Base-by-base conservation (phyloP, 2,888 invertebrate genomes). In the Boloria selene region DNA sequence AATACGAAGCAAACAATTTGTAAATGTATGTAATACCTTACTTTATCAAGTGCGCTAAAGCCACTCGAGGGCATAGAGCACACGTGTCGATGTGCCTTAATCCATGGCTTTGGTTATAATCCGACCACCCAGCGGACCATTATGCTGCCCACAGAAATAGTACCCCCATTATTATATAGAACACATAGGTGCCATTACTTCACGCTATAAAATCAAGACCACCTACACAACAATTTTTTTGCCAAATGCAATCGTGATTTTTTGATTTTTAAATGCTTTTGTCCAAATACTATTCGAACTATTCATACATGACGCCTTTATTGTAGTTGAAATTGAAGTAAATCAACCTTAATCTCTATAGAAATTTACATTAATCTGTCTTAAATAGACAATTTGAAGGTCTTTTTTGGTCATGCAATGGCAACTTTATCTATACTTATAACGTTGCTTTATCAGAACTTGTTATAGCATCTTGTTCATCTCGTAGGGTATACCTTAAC, bases 11-110 rank as follows among this genome's bases (percentile, higher is more conserved):
- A 49, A 59, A 31, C 31, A 59, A 49, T 49, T 47, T 31, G 26
- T 49, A 49, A 59, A 17, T 17, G 31, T 59, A 49, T 49, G 31
- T 59, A 59, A 49, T 59, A 59, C 26, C 14, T 56, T 17, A 38
- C 4, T 49, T 17, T 31, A 49, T 49, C 58, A 49, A 59, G 31
- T 38, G 38, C 49, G 85, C 86, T 83, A 80, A 87, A 88, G 83
- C 85, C 85, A 84, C 89, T 88, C 77, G 79, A 85, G 79, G 76
- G 79, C 79, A 82, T 77, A 81, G 79, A 77, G 83, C 84, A 87
- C 90, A 89, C 89, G 90, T 90, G 90, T 90, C 88, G 88, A 91
- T 87, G 85, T 80, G 79, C 77, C 78, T 79, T 91, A 90, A 91
- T 90, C 91, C 86, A 74, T 71, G 78, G 85, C 86, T 89, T 87